Evolutionary conservation across 2,113 vertebrate species (phyloP).

Genomic region (Pongo abelii): DNA sequence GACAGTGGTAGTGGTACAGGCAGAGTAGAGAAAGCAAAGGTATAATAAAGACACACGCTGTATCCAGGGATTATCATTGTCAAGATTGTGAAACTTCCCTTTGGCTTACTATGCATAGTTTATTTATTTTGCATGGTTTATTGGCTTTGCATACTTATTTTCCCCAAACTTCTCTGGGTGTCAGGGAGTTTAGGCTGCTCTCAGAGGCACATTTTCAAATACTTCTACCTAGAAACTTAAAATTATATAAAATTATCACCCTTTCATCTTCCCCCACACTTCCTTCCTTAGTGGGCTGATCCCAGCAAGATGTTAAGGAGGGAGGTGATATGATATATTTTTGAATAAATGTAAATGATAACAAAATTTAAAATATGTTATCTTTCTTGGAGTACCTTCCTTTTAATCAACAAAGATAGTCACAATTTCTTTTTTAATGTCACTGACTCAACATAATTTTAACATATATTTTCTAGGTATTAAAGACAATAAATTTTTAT

Average conservation of each 20-base stretch:
- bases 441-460: background rate
- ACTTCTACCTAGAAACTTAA: background rate
- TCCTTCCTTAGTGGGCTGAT: background rate
- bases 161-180: background rate
- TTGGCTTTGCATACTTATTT: background rate
- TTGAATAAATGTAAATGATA: background rate
- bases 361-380: background rate
- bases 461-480: conserved; percentile 26
- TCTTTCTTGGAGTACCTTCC: background rate
- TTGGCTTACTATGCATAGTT: background rate
- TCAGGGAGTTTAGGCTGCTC: background rate
- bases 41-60: background rate
- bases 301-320: background rate
- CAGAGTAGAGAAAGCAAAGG: background rate
- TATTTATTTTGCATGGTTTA: background rate
- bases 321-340: background rate
- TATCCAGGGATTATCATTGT: background rate
- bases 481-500: conserved; percentile 10
- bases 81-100: background rate
- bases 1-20: background rate
- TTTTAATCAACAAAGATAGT: background rate
- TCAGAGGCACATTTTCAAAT: background rate
- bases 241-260: background rate
- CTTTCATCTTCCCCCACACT: too few relatives aligned
- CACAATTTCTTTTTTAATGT: background rate